These are phyloP conservation scores for Cyrtonyx montezumae DNA, from an alignment of 2,113 vertebrate species.

Conservation along the genomic window DNA sequence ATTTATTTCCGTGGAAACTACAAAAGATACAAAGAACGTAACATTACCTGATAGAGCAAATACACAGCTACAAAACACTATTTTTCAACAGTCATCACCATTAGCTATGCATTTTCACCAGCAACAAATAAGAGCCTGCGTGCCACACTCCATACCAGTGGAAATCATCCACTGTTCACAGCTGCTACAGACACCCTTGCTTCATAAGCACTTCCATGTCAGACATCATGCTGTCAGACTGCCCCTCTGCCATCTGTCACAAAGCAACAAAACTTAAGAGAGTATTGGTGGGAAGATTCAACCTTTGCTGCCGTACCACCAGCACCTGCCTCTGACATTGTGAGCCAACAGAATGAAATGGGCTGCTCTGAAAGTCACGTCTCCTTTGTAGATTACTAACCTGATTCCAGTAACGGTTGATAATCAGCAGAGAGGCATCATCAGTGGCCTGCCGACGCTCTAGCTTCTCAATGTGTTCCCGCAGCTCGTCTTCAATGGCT, in stretches of 20 bases:
- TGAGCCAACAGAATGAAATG: no score
- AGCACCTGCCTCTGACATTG: no score
- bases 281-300: no score
- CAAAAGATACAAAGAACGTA: neutral
- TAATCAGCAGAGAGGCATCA: conserved; percentile 93
- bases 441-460: conserved; percentile 96
- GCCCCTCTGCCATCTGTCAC: no score
- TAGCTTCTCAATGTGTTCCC: conserved; percentile 92
- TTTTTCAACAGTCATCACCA: neutral
- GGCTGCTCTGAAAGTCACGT: no score
- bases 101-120: neutral
- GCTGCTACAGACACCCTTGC: no score
- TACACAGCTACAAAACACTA: neutral
- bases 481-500: conserved; percentile 94
- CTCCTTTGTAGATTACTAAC: conserved; percentile 57
- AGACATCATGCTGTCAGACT: no score
- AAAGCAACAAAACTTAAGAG: no score
- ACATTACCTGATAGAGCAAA: neutral
- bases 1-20: neutral
- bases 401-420: conserved; percentile 98
- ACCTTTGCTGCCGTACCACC: no score
- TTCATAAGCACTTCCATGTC: no score
- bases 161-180: no score
- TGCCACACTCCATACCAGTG: no score
- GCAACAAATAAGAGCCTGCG: neutral